These are phyloP conservation scores for Cinclus mexicanus DNA, from an alignment of 2,113 vertebrate genomes.

Conservation along the genomic window DNA sequence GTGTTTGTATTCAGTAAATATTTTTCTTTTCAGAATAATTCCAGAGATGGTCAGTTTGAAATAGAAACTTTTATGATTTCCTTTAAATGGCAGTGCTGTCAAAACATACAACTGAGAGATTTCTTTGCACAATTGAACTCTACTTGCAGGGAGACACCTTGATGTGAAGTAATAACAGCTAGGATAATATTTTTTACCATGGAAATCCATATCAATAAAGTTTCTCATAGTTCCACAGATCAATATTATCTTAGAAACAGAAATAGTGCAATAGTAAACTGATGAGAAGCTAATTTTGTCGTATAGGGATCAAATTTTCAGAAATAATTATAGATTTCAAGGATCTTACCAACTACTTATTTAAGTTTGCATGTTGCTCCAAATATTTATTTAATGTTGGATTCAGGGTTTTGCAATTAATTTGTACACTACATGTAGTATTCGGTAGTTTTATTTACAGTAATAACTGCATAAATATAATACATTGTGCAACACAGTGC, in stretches of 20 bases:
- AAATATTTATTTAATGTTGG: not conserved
- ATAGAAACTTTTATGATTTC: not conserved
- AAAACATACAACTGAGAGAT: not conserved
- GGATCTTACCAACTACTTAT: not conserved
- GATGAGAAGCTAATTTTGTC: not conserved
- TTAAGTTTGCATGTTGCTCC: not conserved
- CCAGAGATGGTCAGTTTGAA: not conserved
- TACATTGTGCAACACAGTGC: no score
- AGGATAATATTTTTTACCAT: not conserved
- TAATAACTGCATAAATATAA: not conserved
- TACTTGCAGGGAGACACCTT: not conserved
- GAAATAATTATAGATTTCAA: not conserved
- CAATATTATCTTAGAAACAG: not conserved
- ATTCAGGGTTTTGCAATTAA: not conserved
- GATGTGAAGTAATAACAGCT: not conserved
- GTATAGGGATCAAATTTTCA: not conserved
- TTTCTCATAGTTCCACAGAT: not conserved
- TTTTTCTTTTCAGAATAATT: not conserved
- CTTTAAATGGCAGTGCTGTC: not conserved
- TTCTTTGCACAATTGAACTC: not conserved
- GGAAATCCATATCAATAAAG: not conserved
- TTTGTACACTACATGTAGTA: not conserved
- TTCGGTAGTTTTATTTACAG: not conserved
- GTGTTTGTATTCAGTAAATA: not conserved
- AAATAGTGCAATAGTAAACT: not conserved